Base-by-base conservation (phyloP, 1,140 invertebrate species). In the Zaprionus tsacasi region DNA sequence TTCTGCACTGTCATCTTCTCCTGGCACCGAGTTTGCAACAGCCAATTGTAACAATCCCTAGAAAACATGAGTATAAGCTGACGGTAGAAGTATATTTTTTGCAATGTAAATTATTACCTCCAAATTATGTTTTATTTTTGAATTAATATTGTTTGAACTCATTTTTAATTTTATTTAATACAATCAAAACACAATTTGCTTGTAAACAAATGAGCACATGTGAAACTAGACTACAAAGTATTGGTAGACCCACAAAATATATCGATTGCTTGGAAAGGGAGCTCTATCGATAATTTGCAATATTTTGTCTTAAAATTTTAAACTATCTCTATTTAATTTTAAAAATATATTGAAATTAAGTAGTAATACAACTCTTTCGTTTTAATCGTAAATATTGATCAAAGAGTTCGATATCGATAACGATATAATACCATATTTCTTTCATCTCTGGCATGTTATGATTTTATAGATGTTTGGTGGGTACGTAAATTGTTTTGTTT, bases 41-140 rank as follows among this genome's bases (percentile, higher is more conserved):
- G 72, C 72, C 8, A 75, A 65, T 64, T 82, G 79, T 3, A 86
- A 66, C 48, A 86, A 68, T 48, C 74, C 70, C 82, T 86, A 21
- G 1, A 40, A 12, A 27, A 71, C 0, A 54, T 12, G 1, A 0
- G 10, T 2, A n/a, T 33, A 7, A 45, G 3, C 21, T 7, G 3
- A 1, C 2, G 1, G 17, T 0, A 33, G 7, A 10, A 36, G 0
- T 27, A 6, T 8, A 15, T 10, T 0, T 8, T 13, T 7, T 13
- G 3, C 1, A 17, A 7, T 6, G 13, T 5, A 15, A 1, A 1
- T 7, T 59, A 11, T 68, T 38, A 70, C 82, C 77, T 88, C 83
- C 13, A 88, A 61, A 45, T 81, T 86, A 15, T 63, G 11, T 11
- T 78, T 69, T n/a, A 56, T 63, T 11, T 81, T 74, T 0, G 76